A percentile compares a stretch with the other conserved stretches of the same genome.
phyloP scores from a whole-genome alignment of 2,113 vertebrate species.

The Cairina moschata region DNA sequence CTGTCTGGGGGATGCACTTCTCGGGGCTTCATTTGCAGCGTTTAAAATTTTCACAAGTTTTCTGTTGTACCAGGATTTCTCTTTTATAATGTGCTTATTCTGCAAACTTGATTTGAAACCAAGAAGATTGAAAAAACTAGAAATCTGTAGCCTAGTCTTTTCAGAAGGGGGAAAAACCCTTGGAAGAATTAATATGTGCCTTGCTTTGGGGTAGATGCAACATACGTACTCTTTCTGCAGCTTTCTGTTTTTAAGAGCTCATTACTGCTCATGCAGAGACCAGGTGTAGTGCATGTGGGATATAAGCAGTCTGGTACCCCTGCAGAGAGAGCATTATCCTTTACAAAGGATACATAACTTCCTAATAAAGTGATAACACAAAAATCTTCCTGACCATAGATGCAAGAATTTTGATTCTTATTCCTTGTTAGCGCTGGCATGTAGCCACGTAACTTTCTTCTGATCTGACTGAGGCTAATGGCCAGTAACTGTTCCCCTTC shows the following conservation, averaged over 20 bases:
- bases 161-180: neutral
- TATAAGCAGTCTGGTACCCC: fast-evolving
- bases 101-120: neutral
- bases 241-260: neutral
- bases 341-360: neutral
- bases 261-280: neutral
- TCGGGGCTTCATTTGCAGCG: neutral
- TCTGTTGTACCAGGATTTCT: neutral
- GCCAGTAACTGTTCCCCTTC: neutral
- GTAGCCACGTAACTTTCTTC: neutral
- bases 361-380: neutral
- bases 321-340: neutral
- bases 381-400: neutral
- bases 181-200: neutral
- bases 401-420: neutral
- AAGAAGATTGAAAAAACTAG: neutral
- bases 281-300: neutral
- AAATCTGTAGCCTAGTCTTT: neutral
- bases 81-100: neutral
- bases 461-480: neutral
- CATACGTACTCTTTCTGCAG: neutral
- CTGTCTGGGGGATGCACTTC: neutral
- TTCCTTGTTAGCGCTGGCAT: neutral
- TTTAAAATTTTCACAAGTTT: neutral
- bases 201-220: neutral